These are phyloP conservation scores for Plebejus argus DNA, from an alignment of 2,888 invertebrate species.

Conservation along the genomic window DNA sequence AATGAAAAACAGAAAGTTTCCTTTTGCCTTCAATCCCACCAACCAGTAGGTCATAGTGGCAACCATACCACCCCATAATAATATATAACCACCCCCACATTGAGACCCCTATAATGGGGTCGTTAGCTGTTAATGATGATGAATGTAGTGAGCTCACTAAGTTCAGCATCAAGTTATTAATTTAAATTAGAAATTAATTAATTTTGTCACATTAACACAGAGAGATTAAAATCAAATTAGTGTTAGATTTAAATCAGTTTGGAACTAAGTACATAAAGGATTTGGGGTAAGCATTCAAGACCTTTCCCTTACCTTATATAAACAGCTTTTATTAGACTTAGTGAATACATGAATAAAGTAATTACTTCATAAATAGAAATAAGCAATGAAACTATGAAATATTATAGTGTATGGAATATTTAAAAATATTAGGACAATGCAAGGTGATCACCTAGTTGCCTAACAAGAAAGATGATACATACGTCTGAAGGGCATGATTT, in stretches of 20 bases:
- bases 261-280: conserved; percentile 9
- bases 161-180: neutral
- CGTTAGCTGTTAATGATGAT: neutral
- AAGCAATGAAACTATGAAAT: neutral
- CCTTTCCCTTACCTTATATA: neutral
- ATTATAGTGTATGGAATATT: no score
- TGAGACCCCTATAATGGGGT: conserved; percentile 1
- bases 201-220: conserved; percentile 5
- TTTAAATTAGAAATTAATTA: neutral
- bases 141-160: neutral
- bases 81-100: neutral
- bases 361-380: neutral
- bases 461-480: no score
- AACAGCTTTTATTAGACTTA: neutral
- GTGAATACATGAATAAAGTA: neutral
- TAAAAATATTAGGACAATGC: no score
- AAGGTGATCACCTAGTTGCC: no score
- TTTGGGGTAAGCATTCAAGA: neutral
- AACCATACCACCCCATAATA: neutral
- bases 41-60: neutral
- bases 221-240: conserved; percentile 16
- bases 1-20: no score
- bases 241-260: conserved; percentile 12
- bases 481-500: no score
- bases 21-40: neutral